phyloP scores from a whole-genome alignment of 2,888 invertebrate species.

The Euplexia lucipara region DNA sequence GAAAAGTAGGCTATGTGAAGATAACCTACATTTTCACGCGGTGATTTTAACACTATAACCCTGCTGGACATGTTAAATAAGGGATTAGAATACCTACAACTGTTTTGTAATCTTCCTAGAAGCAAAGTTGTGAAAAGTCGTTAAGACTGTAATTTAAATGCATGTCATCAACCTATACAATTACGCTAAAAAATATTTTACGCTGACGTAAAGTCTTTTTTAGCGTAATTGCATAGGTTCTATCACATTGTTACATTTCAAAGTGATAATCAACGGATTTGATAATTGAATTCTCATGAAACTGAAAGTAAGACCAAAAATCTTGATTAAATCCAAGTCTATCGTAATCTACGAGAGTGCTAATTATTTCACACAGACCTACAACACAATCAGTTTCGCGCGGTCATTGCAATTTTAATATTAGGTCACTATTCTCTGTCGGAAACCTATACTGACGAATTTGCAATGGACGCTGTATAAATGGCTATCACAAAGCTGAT shows the following conservation, averaged over 20 bases:
- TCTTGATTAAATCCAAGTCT: neutral
- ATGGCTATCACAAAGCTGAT: slow-evolving; percentile 26
- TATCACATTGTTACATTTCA: neutral
- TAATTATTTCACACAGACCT: slow-evolving; percentile 25
- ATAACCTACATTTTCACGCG: too few relatives aligned
- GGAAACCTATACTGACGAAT: slow-evolving; percentile 23
- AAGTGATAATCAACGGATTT: neutral
- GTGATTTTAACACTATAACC: too few relatives aligned
- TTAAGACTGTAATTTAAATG: neutral
- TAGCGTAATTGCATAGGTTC: neutral
- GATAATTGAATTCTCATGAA: neutral
- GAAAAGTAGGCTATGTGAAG: too few relatives aligned
- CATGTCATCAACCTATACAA: too few relatives aligned
- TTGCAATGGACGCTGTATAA: slow-evolving; percentile 33
- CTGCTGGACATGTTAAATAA: too few relatives aligned
- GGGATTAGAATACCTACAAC: neutral
- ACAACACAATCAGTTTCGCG: slow-evolving; percentile 36
- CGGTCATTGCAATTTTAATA: slow-evolving; percentile 52
- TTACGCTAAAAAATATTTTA: too few relatives aligned
- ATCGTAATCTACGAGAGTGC: slow-evolving; percentile 8
- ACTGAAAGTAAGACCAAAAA: neutral
- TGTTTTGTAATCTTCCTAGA: too few relatives aligned
- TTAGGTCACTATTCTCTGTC: slow-evolving; percentile 9
- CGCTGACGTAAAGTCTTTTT: neutral
- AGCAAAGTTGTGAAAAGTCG: neutral